Evolutionary conservation across 2,888 invertebrate genomes (phyloP).

Genomic region (Quadriops clusia): DNA sequence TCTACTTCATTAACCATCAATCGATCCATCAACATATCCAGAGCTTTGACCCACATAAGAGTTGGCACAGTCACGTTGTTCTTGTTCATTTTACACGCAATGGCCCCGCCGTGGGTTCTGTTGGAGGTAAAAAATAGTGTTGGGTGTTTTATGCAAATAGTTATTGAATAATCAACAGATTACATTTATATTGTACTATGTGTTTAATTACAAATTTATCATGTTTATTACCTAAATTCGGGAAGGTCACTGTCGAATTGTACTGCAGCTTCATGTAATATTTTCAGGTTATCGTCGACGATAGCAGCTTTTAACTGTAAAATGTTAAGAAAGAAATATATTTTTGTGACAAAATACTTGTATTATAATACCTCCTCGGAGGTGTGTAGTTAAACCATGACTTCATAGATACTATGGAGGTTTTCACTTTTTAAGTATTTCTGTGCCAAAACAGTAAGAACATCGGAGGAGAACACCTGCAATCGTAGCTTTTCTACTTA

Average conservation of each 20-base stretch:
- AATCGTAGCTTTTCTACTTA: too few species aligned
- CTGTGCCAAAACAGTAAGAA: too few species aligned
- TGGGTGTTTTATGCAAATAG: too few species aligned
- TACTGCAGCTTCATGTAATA: slow-evolving; percentile 69
- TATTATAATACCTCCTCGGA: too few species aligned
- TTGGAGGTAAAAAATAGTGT: background rate
- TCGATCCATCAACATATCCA: slow-evolving; percentile 82
- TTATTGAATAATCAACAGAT: too few species aligned
- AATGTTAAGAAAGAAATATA: slow-evolving; percentile 22
- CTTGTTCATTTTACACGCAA: slow-evolving; percentile 39
- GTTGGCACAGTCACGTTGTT: slow-evolving; percentile 66
- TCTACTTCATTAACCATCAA: slow-evolving; percentile 72
- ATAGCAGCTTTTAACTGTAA: slow-evolving; percentile 82
- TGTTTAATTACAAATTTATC: slow-evolving; percentile 4
- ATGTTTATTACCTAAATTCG: slow-evolving; percentile 85
- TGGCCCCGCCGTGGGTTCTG: slow-evolving; percentile 52
- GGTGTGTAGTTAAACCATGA: too few species aligned
- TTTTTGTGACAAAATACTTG: slow-evolving; percentile 4
- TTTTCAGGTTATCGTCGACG: slow-evolving; percentile 57
- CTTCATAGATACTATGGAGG: too few species aligned
- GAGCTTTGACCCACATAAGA: slow-evolving; percentile 89
- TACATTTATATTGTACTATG: background rate
- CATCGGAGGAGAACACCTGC: too few species aligned
- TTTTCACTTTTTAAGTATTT: too few species aligned
- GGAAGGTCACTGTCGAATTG: slow-evolving; percentile 87